These are phyloP conservation scores for Orthosia cruda DNA, from an alignment of 2,888 invertebrate genomes.

Conservation along the genomic window DNA sequence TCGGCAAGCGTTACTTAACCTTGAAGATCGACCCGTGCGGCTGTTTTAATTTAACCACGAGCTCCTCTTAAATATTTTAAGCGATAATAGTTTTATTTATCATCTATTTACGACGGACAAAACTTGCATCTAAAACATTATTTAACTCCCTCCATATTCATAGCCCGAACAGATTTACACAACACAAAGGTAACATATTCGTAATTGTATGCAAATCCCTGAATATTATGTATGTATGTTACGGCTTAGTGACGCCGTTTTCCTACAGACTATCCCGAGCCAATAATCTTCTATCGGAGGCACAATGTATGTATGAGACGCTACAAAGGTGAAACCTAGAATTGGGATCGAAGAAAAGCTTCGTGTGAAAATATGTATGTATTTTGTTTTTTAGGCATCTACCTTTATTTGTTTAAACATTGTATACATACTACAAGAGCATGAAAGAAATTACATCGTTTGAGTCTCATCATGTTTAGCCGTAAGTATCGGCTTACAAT, in stretches of 20 bases:
- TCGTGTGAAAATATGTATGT: background rate
- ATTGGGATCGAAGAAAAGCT: conserved; percentile 16
- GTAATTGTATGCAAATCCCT: conserved; percentile 59
- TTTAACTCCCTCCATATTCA: conserved; percentile 54
- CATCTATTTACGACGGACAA: background rate
- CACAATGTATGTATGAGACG: conserved; percentile 38
- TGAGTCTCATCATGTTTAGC: too few relatives aligned
- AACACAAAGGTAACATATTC: conserved; percentile 48
- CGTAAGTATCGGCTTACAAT: too few relatives aligned
- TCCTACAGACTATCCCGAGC: conserved; percentile 38
- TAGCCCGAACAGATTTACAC: conserved; percentile 52
- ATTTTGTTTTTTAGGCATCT: background rate
- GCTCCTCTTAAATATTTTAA: too few relatives aligned
- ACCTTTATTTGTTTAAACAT: too few relatives aligned
- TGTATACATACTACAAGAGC: too few relatives aligned
- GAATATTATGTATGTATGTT: conserved; percentile 61
- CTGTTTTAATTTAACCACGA: too few relatives aligned
- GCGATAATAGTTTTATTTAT: background rate
- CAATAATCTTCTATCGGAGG: conserved; percentile 57
- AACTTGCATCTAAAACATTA: conserved; percentile 12
- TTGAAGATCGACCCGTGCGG: too few relatives aligned
- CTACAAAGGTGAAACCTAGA: conserved; percentile 29
- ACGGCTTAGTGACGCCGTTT: conserved; percentile 55
- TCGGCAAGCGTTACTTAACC: too few relatives aligned
- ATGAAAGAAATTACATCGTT: too few relatives aligned